Evolutionary conservation across 1,140 invertebrate genomes (phyloP), one percentile per base, ranked within the genome.

Genomic region (Thaumatotibia leucotreta): DNA sequence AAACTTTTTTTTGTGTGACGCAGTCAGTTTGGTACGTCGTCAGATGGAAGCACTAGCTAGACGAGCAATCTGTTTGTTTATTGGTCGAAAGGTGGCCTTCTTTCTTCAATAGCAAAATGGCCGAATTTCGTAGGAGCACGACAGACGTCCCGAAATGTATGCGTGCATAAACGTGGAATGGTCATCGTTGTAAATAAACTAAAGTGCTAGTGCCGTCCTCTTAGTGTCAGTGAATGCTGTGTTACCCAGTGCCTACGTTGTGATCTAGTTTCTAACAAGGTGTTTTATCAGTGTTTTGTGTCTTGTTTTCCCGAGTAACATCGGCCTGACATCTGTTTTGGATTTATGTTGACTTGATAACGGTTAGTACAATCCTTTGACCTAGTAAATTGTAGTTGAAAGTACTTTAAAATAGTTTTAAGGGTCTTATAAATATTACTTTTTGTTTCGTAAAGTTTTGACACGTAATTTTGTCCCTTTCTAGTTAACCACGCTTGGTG

Each of bases 271-370:
- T 68, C 66, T 73, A 70, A 69, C 72, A 76, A 80, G 73, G 77
- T 74, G 82, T 84, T 85, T 78, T n/a, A n/a, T n/a, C 66, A 81
- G 84, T 87, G 82, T 86, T 83, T 89, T 83, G 83, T 86, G 82
- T 71, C 79, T 85, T 86, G 84, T 87, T 87, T 85, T 86, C 74
- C 75, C 73, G 72, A 74, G 79, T 82, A 88, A 73, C 77, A 80
- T 82, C 70, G 73, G 50, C 71, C 75, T 75, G 75, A 74, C 74
- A 70, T 78, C 70, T 75, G 70, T 83, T 79, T 88, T 88, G 85
- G 85, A 86, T 89, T 83, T 88, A 88, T 89, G 84, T 85, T 79
- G 80, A 82, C 80, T 82, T 83, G 77, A 77, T 63, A 68, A 77
- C 84, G 80, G 86, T 89, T 76, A 84, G 86, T 80, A 74, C 31